These are phyloP conservation scores for Gallinago paraguaiae DNA, from an alignment of 2,113 vertebrate genomes.

Conservation along the genomic window DNA sequence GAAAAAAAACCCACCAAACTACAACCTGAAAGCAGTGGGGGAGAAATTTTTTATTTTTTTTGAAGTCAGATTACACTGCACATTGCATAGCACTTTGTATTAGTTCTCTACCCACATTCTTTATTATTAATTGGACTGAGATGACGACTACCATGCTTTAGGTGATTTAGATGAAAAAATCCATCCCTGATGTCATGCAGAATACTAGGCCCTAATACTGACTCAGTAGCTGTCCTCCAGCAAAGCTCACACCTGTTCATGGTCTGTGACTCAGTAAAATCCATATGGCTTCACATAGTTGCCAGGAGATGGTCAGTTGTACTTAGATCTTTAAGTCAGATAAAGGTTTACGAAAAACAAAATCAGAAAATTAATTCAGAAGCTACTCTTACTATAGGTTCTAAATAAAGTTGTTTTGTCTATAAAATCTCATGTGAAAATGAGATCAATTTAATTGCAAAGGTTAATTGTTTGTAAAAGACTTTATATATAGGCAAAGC, in stretches of 20 bases:
- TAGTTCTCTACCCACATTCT: not conserved
- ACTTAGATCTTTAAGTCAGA: not conserved
- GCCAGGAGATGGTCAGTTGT: not conserved
- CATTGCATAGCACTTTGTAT: not conserved
- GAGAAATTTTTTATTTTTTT: not conserved
- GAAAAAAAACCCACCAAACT: too few species aligned
- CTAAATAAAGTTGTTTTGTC: not conserved
- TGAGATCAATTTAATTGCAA: not conserved
- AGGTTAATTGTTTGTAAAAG: not conserved
- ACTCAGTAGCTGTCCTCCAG: not conserved
- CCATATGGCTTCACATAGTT: not conserved
- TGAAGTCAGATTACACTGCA: not conserved
- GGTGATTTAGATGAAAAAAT: not conserved
- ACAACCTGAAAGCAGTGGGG: not conserved
- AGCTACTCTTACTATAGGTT: not conserved
- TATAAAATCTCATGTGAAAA: not conserved
- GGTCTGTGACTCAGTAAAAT: not conserved
- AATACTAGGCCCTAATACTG: not conserved
- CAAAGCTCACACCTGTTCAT: not conserved
- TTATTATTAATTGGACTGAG: not conserved
- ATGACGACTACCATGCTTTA: not conserved
- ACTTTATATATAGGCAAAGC: not conserved
- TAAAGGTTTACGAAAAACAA: not conserved
- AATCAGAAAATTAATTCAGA: not conserved
- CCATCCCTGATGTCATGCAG: not conserved